Conservation (phyloP, 2,797 vertebrate species). For the Synanceia verrucosa region DNA sequence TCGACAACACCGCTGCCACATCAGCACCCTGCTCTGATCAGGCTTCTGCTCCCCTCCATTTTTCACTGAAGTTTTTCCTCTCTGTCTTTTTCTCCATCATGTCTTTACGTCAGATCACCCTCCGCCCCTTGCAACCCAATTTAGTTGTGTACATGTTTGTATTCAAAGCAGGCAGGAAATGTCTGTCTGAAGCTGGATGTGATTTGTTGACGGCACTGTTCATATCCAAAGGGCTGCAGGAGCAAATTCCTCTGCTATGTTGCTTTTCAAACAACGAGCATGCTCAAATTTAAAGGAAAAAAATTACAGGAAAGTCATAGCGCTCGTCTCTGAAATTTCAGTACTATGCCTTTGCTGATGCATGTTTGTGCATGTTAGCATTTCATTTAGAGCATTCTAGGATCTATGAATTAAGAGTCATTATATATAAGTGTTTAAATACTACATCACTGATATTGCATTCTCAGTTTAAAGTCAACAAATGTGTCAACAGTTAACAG, state of each 20-base stretch:
- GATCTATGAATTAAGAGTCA: slow-evolving; percentile 5
- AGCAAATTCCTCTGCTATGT: slow-evolving; percentile 40
- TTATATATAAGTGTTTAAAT: not conserved
- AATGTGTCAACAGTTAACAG: not conserved
- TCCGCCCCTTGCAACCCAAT: slow-evolving; percentile 1
- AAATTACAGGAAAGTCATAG: slow-evolving; percentile 15
- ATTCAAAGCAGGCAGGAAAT: slow-evolving; percentile 50
- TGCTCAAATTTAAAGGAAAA: not conserved
- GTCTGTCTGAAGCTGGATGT: slow-evolving; percentile 56
- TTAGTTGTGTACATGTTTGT: slow-evolving; percentile 45
- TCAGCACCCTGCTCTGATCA: slow-evolving; percentile 6
- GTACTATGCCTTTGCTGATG: not conserved
- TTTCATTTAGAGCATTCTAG: not conserved
- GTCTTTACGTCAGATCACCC: slow-evolving; percentile 2
- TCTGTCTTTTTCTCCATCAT: not conserved
- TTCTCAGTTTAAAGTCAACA: not conserved
- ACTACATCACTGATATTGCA: not conserved
- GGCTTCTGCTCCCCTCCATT: not conserved
- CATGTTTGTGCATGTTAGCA: not conserved
- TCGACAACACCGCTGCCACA: slow-evolving; percentile 25
- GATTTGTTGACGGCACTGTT: slow-evolving; percentile 46
- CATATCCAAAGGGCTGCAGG: slow-evolving; percentile 25
- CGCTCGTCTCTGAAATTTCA: not conserved
- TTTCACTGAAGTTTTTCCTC: not conserved
- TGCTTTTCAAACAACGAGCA: slow-evolving; percentile 25